Evolutionary conservation across 2,113 vertebrate species (phyloP).

Genomic region (Calyptommatus sinebrachiatus): DNA sequence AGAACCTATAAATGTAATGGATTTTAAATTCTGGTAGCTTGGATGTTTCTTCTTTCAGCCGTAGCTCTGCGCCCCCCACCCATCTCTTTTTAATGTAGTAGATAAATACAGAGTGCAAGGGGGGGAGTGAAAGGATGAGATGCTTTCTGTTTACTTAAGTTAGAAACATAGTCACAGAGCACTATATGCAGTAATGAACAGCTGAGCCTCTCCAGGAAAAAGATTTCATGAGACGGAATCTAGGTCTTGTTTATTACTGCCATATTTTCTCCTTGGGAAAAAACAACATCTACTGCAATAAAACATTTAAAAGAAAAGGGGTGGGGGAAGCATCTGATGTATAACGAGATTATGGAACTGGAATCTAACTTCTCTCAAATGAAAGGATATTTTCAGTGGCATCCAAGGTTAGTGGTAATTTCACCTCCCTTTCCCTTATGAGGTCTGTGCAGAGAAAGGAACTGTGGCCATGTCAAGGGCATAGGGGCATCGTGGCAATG

Average conservation of each 20-base stretch:
- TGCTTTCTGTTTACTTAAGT: constrained; percentile 38
- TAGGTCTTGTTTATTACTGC: constrained; percentile 54
- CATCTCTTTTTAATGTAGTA: constrained; percentile 48
- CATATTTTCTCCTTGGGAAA: constrained; percentile 43
- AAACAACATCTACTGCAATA: constrained; percentile 36
- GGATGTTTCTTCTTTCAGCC: constrained; percentile 40
- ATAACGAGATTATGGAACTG: constrained; percentile 24
- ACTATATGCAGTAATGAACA: constrained; percentile 50
- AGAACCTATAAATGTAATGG: constrained; percentile 47
- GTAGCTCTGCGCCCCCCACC: constrained; percentile 17
- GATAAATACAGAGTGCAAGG: constrained; percentile 38
- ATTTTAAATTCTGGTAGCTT: constrained; percentile 43
- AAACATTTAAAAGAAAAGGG: constrained; percentile 50
- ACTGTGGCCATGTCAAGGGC: constrained; percentile 44
- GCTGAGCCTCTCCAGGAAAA: constrained; percentile 32
- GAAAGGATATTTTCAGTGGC: constrained; percentile 19
- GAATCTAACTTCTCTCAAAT: constrained; percentile 5
- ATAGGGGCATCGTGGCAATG: constrained; percentile 39
- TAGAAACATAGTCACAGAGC: constrained; percentile 46
- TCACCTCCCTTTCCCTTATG: constrained; percentile 25
- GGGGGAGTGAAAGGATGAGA: constrained; percentile 1
- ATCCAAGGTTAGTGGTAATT: constrained; percentile 45
- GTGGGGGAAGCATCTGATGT: constrained; percentile 19
- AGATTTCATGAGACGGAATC: constrained; percentile 52
- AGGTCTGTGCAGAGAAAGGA: constrained; percentile 27